phyloP scores from a whole-genome alignment of 1,140 invertebrate species.

The Zaprionus camerounensis region DNA sequence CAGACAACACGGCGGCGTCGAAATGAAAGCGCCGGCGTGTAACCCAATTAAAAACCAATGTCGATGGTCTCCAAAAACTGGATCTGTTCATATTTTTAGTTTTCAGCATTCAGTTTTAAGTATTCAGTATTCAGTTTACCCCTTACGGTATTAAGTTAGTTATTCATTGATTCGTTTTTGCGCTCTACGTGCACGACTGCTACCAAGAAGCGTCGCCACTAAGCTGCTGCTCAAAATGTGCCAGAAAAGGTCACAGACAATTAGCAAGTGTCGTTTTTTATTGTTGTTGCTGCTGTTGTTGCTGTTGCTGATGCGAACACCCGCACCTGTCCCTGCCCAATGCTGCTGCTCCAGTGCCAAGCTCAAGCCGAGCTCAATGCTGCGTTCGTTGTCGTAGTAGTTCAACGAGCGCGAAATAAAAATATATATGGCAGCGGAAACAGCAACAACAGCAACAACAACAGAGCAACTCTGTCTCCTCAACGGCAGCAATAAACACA shows the following conservation, averaged over 20 bases:
- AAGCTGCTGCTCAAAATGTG: constrained; percentile 46
- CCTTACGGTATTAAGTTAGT: constrained; percentile 36
- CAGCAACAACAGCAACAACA: constrained; percentile 52
- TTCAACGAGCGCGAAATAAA: constrained; percentile 36
- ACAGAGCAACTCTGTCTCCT: constrained; percentile 27
- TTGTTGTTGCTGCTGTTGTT: constrained; percentile 26
- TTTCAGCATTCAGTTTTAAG: constrained; percentile 12
- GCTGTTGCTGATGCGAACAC: constrained; percentile 54
- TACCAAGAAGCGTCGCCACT: constrained; percentile 43
- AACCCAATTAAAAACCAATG: constrained; percentile 65
- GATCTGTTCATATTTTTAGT: background rate
- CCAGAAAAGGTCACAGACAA: constrained; percentile 76
- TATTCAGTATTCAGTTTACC: constrained; percentile 27
- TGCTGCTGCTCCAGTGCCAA: constrained; percentile 57
- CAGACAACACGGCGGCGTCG: constrained; percentile 8
- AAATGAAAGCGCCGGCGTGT: constrained; percentile 72
- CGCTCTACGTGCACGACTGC: constrained; percentile 49
- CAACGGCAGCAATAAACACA: constrained; percentile 38
- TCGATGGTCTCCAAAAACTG: constrained; percentile 1
- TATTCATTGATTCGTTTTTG: constrained; percentile 43
- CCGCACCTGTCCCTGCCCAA: constrained; percentile 48
- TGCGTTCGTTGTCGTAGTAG: constrained; percentile 35
- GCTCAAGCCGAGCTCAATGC: constrained; percentile 63
- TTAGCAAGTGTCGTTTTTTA: constrained; percentile 75
- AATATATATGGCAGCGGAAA: background rate